A percentile compares a stretch with the other conserved stretches of the same genome.
Conservation (phyloP, 1,140 invertebrate species). For the Thereuonema tuberculata region DNA sequence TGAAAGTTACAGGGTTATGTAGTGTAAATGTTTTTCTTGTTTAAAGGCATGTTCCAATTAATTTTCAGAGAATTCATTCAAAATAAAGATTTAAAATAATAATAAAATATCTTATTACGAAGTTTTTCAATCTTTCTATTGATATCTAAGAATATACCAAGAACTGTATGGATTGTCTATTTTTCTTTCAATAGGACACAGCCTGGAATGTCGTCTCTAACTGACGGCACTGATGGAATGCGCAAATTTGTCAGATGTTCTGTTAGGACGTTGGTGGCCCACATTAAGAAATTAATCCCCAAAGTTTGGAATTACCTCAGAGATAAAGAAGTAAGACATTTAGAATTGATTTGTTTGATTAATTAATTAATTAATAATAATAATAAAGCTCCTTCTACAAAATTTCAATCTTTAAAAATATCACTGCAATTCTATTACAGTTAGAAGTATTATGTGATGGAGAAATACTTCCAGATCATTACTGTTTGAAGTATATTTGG, state of each 20-base stretch:
- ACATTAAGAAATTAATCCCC: slow-evolving; percentile 23
- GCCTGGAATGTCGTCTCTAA: too few species aligned
- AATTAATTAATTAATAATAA: background rate
- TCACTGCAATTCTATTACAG: slow-evolving; percentile 8
- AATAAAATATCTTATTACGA: too few species aligned
- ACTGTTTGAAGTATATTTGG: slow-evolving; percentile 10
- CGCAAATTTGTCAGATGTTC: slow-evolving; percentile 29
- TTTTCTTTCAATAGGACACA: too few species aligned
- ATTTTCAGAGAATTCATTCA: too few species aligned
- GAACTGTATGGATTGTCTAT: background rate
- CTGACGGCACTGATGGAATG: too few species aligned
- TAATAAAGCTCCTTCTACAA: background rate
- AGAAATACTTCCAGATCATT: slow-evolving; percentile 6
- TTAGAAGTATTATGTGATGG: slow-evolving; percentile 9
- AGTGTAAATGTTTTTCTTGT: too few species aligned
- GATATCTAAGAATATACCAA: background rate
- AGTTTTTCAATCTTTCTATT: too few species aligned
- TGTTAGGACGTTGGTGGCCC: slow-evolving; percentile 23
- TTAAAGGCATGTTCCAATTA: too few species aligned
- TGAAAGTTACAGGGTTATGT: too few species aligned
- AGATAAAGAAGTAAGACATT: slow-evolving; percentile 9
- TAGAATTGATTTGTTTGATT: background rate
- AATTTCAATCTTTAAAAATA: background rate
- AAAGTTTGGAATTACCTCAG: background rate
- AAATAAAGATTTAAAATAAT: too few species aligned